phyloP scores from a whole-genome alignment of 2,113 vertebrate species.

The Excalfactoria chinensis region DNA sequence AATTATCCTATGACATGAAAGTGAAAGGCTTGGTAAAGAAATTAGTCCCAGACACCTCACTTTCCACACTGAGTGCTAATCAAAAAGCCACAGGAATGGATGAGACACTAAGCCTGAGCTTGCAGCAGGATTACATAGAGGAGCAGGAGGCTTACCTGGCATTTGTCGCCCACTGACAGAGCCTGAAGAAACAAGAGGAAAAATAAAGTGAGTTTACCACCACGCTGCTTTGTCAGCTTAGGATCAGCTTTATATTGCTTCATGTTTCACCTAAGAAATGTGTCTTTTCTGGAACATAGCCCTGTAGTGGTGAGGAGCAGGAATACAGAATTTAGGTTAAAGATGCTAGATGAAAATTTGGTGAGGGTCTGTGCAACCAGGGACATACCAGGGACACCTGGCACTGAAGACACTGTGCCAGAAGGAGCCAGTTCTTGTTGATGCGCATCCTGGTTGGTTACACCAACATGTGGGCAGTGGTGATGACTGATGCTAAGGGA shows the following conservation, averaged over 20 bases:
- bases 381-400: neutral
- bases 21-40: conserved; percentile 18
- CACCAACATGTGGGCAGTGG: no score
- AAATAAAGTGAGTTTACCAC: neutral
- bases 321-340: neutral
- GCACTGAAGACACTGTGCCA: neutral
- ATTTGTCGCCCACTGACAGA: conserved; percentile 65
- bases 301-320: neutral
- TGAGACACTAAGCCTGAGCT: neutral
- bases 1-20: conserved; percentile 16
- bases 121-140: neutral
- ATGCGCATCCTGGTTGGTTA: neutral
- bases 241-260: neutral
- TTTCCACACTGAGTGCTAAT: neutral
- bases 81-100: conserved; percentile 35
- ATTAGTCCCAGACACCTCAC: neutral
- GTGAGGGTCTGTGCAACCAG: neutral
- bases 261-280: neutral
- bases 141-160: conserved; percentile 71
- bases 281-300: neutral
- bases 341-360: neutral
- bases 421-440: neutral
- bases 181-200: conserved; percentile 65
- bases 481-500: neutral
- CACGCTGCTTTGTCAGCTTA: neutral